Base-by-base conservation (phyloP, 1,140 invertebrate species). In the Geopemphigus sp. region DNA sequence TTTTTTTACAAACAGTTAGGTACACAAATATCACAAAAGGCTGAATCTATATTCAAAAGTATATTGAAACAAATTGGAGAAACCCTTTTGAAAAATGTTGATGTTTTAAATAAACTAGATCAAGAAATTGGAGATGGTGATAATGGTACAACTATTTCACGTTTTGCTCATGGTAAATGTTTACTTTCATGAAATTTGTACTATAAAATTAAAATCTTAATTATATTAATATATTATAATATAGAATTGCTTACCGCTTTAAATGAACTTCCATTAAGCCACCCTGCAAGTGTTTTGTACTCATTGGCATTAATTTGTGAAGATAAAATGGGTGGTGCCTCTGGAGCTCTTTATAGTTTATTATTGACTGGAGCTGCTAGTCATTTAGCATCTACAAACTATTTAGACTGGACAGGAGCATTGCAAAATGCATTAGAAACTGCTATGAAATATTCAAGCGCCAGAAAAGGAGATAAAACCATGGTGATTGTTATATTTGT, bases 41-140 rank as follows among this genome's bases (percentile, higher is more conserved):
- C 87, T 39, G 84, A 86, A 81, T 81, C 83, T 5, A 81, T 89
- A 11, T 82, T 90, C 0, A 86, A 85, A 74, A 82, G 82, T 5
- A 88, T 89, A 82, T 82, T 91, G n/a, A 61, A 82, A 68, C 84
- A 83, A 45, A 88, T 89, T 15, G 87, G 88, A 54, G 80, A 86
- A 45, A 85, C 83, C 8, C 82, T 94, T 39, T 85, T 89, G 22
- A 83, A 86, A 24, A 86, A 88, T 53, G 90, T 93, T 83, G 83
- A 85, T 1, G 81, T 87, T 11, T 85, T 95, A 1, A 95, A 95
- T 84, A 84, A 86, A 32, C 84, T 95, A 19, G 94, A 95, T 84
- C 88, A 87, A 0, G 90, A 89, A 8, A 91, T 91, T 84, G 94
- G 94, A 2, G 94, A 95, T 84, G 93, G 92, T 0, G 94, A 95